Evolutionary conservation across 2,797 vertebrate species (phyloP).

Genomic region (Chelmon rostratus): DNA sequence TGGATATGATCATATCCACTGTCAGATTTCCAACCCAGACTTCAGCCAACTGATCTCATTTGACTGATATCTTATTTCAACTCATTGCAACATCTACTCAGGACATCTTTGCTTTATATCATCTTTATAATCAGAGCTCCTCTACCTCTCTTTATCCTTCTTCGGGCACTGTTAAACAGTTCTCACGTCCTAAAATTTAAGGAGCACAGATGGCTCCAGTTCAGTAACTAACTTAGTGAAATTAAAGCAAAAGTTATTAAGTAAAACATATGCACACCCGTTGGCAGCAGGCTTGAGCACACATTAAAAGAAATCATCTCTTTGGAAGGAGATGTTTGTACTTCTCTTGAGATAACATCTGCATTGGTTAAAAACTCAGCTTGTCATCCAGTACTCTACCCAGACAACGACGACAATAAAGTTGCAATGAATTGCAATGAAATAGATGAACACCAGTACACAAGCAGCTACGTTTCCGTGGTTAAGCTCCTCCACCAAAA

Average conservation of each 20-base stretch:
- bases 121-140: background rate
- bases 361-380: background rate
- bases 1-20: conserved; percentile 1
- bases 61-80: conserved; percentile 36
- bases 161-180: background rate
- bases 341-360: background rate
- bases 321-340: background rate
- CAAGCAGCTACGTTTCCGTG: background rate
- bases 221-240: conserved; percentile 7
- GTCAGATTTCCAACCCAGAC: conserved; percentile 12
- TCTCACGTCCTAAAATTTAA: conserved; percentile 15
- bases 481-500: background rate
- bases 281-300: background rate
- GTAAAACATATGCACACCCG: background rate
- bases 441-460: background rate
- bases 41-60: conserved; percentile 27
- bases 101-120: background rate
- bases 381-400: background rate
- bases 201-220: conserved; percentile 7
- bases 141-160: background rate
- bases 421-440: background rate
- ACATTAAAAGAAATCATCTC: conserved; percentile 3
- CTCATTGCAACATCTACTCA: conserved; percentile 35
- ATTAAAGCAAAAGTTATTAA: background rate
- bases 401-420: too few relatives aligned